Base-by-base conservation (phyloP, 2,888 invertebrate genomes). In the Rhingia rostrata region DNA sequence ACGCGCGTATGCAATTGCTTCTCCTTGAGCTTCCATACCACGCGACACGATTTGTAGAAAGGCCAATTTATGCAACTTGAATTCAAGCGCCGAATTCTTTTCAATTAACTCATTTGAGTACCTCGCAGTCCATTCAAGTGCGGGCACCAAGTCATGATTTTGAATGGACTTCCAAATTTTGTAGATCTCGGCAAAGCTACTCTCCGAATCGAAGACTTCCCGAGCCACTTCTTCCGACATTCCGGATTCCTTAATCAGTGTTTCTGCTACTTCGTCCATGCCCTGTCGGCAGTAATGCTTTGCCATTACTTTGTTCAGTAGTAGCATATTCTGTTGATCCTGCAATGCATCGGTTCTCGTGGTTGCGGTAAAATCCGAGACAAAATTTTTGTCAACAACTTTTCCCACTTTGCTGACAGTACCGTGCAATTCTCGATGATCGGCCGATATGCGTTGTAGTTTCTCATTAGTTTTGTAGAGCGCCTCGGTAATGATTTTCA, bases 281-380 rank as follows among this genome's bases (percentile, higher is more conserved):
- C 99, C 99, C 92, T 98, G 97, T 86, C 98, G 94, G 89, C 97
- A 96, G 90, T 98, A 97, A 93, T 99, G 99, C 90, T 99, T 97
- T 88, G 97, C 97, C 85, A 99, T 96, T 22, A 98, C 97, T 92
- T 96, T 95, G 91, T 97, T 96, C n/a, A 97, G 91, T 14, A 95
- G 91, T 88, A 94, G 93, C 60, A 94, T 92, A 88, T 95, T 95
- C 0, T 89, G 88, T 80, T 93, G 93, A 86, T 94, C 93, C 91
- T 93, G 92, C 0, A 96, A 94, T 86, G 96, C 96, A 82, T 97
- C 97, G 56, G 94, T 93, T 45, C 96, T 94, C 79, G 96, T 96
- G 0, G 97, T 97, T 1, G 97, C 95, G 0, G 95, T 95, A 92
- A 97, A 98, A 91, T 99, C 98, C 0, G 96, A 94, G 45, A 96